Evolutionary conservation across 2,113 vertebrate genomes (phyloP).

Genomic region (Gopherus flavomarginatus): DNA sequence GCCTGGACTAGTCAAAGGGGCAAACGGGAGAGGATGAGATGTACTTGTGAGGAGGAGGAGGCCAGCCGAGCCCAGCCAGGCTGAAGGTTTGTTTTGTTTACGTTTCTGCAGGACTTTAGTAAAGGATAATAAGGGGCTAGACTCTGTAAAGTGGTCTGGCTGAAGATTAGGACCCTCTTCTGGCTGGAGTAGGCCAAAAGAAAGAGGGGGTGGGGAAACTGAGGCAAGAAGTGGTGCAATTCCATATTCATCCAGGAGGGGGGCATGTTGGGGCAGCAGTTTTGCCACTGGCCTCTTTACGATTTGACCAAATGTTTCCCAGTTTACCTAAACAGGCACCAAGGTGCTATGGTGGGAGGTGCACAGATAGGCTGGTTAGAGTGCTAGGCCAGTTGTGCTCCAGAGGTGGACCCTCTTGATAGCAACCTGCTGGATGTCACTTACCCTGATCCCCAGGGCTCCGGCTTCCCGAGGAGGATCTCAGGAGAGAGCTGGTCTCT

Average conservation of each 20-base stretch:
- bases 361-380: fast-evolving
- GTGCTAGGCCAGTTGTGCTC: fast-evolving
- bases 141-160: background rate
- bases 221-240: background rate
- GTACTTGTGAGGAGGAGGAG: background rate
- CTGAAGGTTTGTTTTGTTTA: background rate
- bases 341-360: background rate
- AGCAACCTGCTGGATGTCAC: background rate
- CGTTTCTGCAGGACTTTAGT: background rate
- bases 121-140: too few species aligned
- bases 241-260: background rate
- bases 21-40: background rate
- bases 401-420: background rate
- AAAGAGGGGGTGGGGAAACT: background rate
- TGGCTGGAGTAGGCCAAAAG: background rate
- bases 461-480: conserved; percentile 83
- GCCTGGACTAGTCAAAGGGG: background rate
- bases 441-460: conserved; percentile 87
- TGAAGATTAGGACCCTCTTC: background rate
- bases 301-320: background rate
- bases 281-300: background rate
- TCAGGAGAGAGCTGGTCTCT: conserved; percentile 44
- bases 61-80: background rate
- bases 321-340: fast-evolving
- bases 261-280: background rate